Conservation (phyloP, 2,797 vertebrate genomes). For the Helostoma temminkii region DNA sequence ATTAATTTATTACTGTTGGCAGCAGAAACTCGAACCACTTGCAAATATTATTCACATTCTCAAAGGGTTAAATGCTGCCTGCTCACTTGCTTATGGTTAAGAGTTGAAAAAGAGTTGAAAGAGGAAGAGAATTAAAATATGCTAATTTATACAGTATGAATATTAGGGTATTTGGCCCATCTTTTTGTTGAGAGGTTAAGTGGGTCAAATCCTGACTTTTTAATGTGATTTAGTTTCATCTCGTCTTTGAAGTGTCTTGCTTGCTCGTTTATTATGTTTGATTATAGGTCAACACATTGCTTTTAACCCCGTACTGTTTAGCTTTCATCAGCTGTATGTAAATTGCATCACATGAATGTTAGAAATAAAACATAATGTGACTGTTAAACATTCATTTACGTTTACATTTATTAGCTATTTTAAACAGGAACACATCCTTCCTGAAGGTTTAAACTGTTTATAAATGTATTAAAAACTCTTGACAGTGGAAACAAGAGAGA, state of each 20-base stretch:
- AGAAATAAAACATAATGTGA: neutral
- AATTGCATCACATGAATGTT: neutral
- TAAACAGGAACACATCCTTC: too few relatives aligned
- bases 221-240: slow-evolving; percentile 50
- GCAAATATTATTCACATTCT: slow-evolving; percentile 62
- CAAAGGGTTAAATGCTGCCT: slow-evolving; percentile 65
- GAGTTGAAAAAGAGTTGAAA: slow-evolving; percentile 53
- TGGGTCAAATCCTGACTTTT: slow-evolving; percentile 70
- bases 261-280: slow-evolving; percentile 14
- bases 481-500: too few relatives aligned
- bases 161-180: slow-evolving; percentile 51
- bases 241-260: slow-evolving; percentile 53
- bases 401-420: too few relatives aligned
- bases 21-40: slow-evolving; percentile 39
- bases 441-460: too few relatives aligned
- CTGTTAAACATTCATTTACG: too few relatives aligned
- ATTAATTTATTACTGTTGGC: slow-evolving; percentile 56
- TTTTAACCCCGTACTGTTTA: neutral
- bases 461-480: too few relatives aligned
- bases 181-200: slow-evolving; percentile 69
- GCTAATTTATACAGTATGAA: slow-evolving; percentile 70
- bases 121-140: slow-evolving; percentile 51
- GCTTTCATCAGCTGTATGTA: neutral
- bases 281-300: neutral
- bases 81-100: slow-evolving; percentile 31